Base-by-base conservation (phyloP, 2,888 invertebrate species). In the Perithous albicinctus region DNA sequence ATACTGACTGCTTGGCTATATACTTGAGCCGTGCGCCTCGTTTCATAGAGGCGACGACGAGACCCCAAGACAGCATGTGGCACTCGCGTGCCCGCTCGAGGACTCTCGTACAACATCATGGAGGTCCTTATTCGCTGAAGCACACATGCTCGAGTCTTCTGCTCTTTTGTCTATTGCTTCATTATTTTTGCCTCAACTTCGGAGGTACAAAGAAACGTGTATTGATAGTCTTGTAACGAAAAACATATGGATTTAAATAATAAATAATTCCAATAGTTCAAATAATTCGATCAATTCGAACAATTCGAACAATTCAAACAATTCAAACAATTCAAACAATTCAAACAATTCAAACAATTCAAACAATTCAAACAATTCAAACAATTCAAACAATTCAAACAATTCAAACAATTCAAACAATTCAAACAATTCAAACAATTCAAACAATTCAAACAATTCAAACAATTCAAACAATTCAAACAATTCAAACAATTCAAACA, bases 81-180 rank as follows among this genome's bases (percentile, higher is more conserved):
- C 85, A 85, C 86, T 76, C 84, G 88, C 74, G 67, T 63, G 63
- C 20, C 61, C 46, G 38, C 7, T 59, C 64, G 48, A 51, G 69
- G 69, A 56, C 38, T 38, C 32, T 59, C 61, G 38, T 29, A 23
- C n/a, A n/a, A 29, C 76, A 15, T 64, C 79, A 43, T 41, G 73
- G 84, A 84, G 86, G 84, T 85, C 84, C 84, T 84, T 87, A 87
- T 88, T 88, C 86, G 82, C 67, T 26, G 51, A 56, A 35, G 78
- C 73, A 76, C 85, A 84, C 83, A 78, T 69, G 81, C 82, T 80
- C 15, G 54, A 56, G 41, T 72, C 32, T 59, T 29, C 43, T 48
- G 51, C 43, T 63, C 20, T 18, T 35, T 32, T 38, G 7, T 59
- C 32, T 32, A 12, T 63, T 23, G 38, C 15, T n/a, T 38, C n/a